phyloP scores from a whole-genome alignment of 2,113 vertebrate genomes.

The Macaca fascicularis region T2T-MFA8v1.1 NC_088391.1:87324501-87325000 shows the following conservation, averaged over 20 bases:
- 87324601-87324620: neutral
- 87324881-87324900: neutral
- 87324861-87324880: neutral
- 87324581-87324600: neutral
- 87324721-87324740: neutral
- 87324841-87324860: neutral
- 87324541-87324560: slow-evolving; percentile 19
- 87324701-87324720: neutral
- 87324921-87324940: neutral
- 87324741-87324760: neutral
- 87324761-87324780: neutral
- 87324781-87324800: neutral
- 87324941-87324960: neutral
- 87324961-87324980: slow-evolving; percentile 15
- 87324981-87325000: neutral
- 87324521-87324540: slow-evolving; percentile 44
- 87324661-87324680: neutral
- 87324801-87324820: neutral
- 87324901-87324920: neutral
- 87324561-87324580: slow-evolving; percentile 4
- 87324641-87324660: neutral
- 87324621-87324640: neutral
- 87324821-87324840: neutral
- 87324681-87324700: neutral
- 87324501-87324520: neutral